phyloP scores from a whole-genome alignment of 2,113 vertebrate genomes.

The Thalassarche chlororhynchos region DNA sequence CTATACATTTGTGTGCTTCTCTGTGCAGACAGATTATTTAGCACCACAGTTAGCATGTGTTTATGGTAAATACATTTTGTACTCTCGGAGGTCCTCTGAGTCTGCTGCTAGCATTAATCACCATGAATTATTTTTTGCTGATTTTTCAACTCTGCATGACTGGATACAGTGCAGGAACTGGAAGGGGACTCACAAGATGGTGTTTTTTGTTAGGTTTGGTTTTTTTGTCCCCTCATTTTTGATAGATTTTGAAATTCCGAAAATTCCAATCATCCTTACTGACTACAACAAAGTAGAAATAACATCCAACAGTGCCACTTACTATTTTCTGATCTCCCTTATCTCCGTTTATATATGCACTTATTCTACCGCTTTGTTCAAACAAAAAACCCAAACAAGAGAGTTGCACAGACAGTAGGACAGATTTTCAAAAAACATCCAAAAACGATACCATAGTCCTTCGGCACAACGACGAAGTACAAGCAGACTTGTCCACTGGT shows the following conservation, averaged over 20 bases:
- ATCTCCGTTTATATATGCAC: background rate
- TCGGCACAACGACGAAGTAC: slow-evolving; percentile 91
- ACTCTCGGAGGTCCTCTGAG: background rate
- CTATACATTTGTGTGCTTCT: background rate
- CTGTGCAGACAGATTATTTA: background rate
- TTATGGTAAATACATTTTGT: background rate
- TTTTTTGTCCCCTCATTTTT: background rate
- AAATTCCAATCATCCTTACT: background rate
- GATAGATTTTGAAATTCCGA: background rate
- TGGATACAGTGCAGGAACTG: background rate
- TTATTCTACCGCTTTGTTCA: background rate
- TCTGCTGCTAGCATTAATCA: background rate
- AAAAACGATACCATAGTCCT: slow-evolving; percentile 87
- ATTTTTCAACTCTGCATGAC: background rate
- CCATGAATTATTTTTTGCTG: background rate
- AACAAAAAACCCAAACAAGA: background rate
- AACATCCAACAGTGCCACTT: background rate
- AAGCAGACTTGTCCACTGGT: slow-evolving; percentile 88
- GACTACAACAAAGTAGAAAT: background rate
- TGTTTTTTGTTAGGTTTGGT: rapidly evolving
- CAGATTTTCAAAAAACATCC: background rate
- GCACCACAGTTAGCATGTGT: background rate
- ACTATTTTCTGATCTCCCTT: background rate
- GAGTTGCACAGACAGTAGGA: background rate
- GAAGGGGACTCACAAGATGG: background rate